Base-by-base conservation (phyloP, 2,888 invertebrate species). In the Galeopsomyia nigrocyanea region DNA sequence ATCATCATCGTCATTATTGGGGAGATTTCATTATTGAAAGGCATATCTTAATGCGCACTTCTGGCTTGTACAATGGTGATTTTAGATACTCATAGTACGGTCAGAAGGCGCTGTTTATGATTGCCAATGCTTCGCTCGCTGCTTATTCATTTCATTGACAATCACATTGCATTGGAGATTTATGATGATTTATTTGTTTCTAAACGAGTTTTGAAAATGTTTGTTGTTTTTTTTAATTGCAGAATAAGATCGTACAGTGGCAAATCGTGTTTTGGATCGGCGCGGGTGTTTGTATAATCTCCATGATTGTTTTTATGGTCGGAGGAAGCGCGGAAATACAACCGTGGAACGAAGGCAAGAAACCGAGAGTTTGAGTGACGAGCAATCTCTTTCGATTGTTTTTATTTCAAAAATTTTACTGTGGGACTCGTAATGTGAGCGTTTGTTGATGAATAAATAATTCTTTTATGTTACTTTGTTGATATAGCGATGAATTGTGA, bases 231-330 rank as follows among this genome's bases (percentile, higher is more conserved):
- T 26, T 5, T 26, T 26, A 26, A 31, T 74, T 75, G 10, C 74
- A 87, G 87, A 84, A 85, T 79, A 82, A 86, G 16, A 83, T 87
- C 31, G 80, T 83, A 16, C 82, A 81, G 67, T 87, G 87, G 87
- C 83, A 84, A 73, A 81, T 78, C 61, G 77, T 86, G 3, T 87
- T 87, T 71, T 83, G 84, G 79, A 84, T 87, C 63, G 86, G 86
- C 9, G 86, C 84, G 3, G 77, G 68, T 0, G 82, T 87, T 0
- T 84, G 82, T 60, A 82, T 86, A 21, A 21, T 73, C 0, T 81
- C 82, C 63, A 87, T 87, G 79, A 6, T 85, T 6, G 61, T 87
- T 58, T 88, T 87, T 71, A 76, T 86, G 3, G 50, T 83, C 9
- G 85, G 87, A 55, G 87, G 87, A 58, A 84, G 84, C 31, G 86